A percentile compares a stretch with the other conserved stretches of the same genome.
Evolutionary conservation across 2,113 vertebrate species (phyloP).

Genomic region (Cairina moschata): DNA sequence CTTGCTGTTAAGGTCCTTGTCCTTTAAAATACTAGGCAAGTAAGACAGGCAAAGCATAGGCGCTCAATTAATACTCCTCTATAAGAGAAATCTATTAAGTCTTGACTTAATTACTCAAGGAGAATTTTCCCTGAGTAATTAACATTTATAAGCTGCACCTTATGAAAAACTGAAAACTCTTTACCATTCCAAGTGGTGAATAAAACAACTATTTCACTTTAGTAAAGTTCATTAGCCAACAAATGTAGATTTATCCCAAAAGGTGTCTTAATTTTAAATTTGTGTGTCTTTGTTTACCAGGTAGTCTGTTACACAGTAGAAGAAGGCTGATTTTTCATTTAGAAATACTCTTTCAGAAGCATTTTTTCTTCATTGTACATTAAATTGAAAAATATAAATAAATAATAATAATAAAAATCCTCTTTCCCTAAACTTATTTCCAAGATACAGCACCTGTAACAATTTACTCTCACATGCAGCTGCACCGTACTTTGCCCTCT

Average conservation of each 20-base stretch:
- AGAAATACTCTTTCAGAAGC: not conserved
- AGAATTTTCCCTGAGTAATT: not conserved
- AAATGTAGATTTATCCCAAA: slow-evolving; percentile 41
- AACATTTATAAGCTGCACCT: not conserved
- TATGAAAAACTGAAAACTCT: not conserved
- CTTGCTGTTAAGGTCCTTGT: not conserved
- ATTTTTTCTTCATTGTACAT: not conserved
- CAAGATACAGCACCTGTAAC: not conserved
- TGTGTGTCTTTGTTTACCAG: slow-evolving; percentile 14
- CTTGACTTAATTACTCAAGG: not conserved
- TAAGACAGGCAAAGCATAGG: not conserved
- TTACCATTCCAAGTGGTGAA: not conserved
- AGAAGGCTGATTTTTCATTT: not conserved
- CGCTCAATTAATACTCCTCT: not conserved
- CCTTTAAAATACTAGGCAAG: not conserved
- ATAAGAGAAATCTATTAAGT: not conserved
- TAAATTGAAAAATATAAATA: slow-evolving; percentile 8
- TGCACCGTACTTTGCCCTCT: not conserved
- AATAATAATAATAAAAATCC: not conserved
- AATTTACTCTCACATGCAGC: not conserved
- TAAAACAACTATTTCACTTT: not conserved
- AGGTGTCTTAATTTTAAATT: slow-evolving; percentile 62
- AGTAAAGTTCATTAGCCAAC: not conserved
- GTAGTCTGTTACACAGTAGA: not conserved
- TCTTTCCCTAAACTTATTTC: not conserved